phyloP scores from a whole-genome alignment of 2,797 vertebrate genomes.

The Lepilemur septentrionalis region DNA sequence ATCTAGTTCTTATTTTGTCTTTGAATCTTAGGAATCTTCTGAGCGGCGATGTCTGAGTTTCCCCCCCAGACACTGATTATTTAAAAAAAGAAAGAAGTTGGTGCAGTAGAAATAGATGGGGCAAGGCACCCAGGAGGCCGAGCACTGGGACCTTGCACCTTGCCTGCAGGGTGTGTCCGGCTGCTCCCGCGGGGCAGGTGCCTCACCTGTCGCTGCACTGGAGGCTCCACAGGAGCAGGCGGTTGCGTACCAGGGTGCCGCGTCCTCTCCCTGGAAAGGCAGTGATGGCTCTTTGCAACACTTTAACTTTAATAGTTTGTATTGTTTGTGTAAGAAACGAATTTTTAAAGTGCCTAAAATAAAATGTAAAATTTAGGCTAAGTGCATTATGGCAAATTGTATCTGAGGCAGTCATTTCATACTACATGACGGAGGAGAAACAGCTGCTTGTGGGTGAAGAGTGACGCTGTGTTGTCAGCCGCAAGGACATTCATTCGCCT shows the following conservation, averaged over 20 bases:
- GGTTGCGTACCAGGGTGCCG: neutral
- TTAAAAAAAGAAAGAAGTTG: neutral
- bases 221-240: neutral
- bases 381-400: neutral
- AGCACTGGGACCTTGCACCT: too few relatives aligned
- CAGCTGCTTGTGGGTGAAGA: neutral
- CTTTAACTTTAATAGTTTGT: neutral
- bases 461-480: neutral
- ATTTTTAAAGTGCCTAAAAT: neutral
- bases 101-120: neutral
- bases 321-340: neutral
- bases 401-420: neutral
- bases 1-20: neutral
- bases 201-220: fast-evolving
- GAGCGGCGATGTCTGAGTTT: neutral
- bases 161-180: neutral
- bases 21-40: neutral
- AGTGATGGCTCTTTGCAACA: neutral
- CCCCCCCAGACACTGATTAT: neutral
- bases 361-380: neutral
- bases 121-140: neutral
- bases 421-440: neutral
- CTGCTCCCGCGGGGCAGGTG: neutral
- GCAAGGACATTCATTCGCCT: neutral
- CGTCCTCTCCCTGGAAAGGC: too few relatives aligned